Base-by-base conservation (phyloP, 2,113 vertebrate species). In the Parus major region DNA sequence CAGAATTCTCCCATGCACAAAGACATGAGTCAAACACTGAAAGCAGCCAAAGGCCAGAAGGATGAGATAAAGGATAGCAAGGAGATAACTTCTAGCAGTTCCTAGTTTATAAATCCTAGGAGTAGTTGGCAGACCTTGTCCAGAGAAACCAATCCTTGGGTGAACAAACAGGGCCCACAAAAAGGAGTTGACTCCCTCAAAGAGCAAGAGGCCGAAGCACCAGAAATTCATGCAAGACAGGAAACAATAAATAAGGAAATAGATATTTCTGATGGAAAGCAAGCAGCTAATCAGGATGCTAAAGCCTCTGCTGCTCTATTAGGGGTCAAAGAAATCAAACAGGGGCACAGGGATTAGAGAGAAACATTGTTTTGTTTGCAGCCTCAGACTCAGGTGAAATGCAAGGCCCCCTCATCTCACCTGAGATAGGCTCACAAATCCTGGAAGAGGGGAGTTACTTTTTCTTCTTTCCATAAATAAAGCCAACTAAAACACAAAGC, bases 111-210 rank as follows among this genome's bases (percentile, higher is more conserved):
- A 71, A 90, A 73, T 52, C 35, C 24, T 21, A n/a, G 36, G 11
- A 66, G 44, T 4, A 66, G 24, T 1, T 64, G 29, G 39, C 31
- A 68, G 18, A 56, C 11, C 7, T 69, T 42, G 13, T 5, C 13
- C n/a, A 77, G 39, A 31, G n/a, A 68, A 91, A 68, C 11, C 22
- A 8, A 55, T 22, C 12, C 39, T 33, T 33, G 39, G 15, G 33
- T 7, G 28, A 15, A 33, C 19, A 69, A 72, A 52, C 0, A 0
- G 9, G 1, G 12, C 35, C 50, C 33, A 57, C 24, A 22, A 53
- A 82, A 69, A 44, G 11, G 49, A 64, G 19, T 14, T 1, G 9
- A 28, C 8, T 50, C 57, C 44, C 21, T 77, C 25, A 59, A 76
- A 68, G 0, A 4, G 24, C 8, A 23, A 49, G 35, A 53, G 22